Evolutionary conservation across 2,113 vertebrate species (phyloP), one percentile per base, ranked within the genome.

Genomic region (Cinclus cinclus): DNA sequence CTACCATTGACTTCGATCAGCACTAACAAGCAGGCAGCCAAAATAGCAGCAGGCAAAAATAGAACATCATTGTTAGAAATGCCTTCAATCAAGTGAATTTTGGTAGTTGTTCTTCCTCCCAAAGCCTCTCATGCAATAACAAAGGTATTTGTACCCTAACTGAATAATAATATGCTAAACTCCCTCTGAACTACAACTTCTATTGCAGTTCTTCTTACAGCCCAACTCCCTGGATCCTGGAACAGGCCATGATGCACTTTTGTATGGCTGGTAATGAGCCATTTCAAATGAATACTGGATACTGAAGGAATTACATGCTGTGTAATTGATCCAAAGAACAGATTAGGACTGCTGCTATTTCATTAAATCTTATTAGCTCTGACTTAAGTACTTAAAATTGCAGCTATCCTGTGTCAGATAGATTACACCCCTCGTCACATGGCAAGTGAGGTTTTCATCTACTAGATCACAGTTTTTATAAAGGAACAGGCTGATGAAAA

Each of bases 251-350:
- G 83, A 85, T 59, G 46, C 68, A 42, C 59, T 91, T 89, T 73
- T 76, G 37, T 44, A 47, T 55, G 63, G 78, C 64, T 94, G 87
- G 22, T 94, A 95, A 95, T 74, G 93, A 95, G 91, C 42, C 92
- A 74, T 92, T 86, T 64, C 94, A 92, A 88, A 88, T 88, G 63
- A 92, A 83, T 15, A 50, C 79, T 70, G 75, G 79, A 42, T 80
- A 80, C 75, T 52, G 78, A 74, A 95, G 93, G 82, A 96, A 95
- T 87, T 96, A 87, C 93, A 85, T 24, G 65, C 91, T 81, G 52
- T 81, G 87, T 94, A 96, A 94, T 94, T 96, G 95, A 90, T 91
- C 91, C 86, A 86, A 86, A 91, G 90, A 92, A 91, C 87, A 93
- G 91, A 93, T 95, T 91, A 95, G 82, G 67, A 89, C 78, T 77